Percentiles rank a stretch among this genome's conserved stretches.
Evolutionary conservation across 1,140 invertebrate genomes (phyloP).

Genomic region (Tetraneura akinire): DNA sequence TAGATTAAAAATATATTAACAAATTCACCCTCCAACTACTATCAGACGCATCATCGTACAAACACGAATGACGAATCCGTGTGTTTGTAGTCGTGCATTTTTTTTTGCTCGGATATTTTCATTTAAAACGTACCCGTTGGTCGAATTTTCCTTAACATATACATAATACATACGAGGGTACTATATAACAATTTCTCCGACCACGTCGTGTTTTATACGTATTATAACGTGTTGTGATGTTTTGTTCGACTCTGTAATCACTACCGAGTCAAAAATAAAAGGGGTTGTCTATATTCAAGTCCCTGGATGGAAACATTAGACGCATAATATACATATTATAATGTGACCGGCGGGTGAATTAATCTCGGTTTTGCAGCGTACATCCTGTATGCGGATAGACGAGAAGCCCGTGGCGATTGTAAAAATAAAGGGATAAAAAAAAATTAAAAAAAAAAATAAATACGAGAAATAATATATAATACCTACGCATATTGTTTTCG

Average conservation of each 20-base stretch:
- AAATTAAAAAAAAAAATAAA: background rate
- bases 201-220: background rate
- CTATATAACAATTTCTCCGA: background rate
- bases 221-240: too few species aligned
- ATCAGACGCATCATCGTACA: too few species aligned
- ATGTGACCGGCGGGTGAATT: background rate
- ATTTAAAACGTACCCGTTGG: too few species aligned
- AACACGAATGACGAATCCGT: too few species aligned
- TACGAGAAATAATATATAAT: background rate
- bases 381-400: background rate
- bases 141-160: constrained; percentile 18
- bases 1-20: too few species aligned
- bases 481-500: too few species aligned
- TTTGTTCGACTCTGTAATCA: constrained; percentile 4
- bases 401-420: background rate
- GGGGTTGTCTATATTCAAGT: background rate
- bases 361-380: background rate
- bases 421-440: background rate
- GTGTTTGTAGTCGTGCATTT: too few species aligned
- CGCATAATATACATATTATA: background rate
- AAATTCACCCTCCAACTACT: too few species aligned
- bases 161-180: too few species aligned
- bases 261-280: background rate
- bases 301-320: background rate
- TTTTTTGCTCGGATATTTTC: too few species aligned